phyloP scores from a whole-genome alignment of 2,113 vertebrate genomes.

The Brachypteracias leptosomus region DNA sequence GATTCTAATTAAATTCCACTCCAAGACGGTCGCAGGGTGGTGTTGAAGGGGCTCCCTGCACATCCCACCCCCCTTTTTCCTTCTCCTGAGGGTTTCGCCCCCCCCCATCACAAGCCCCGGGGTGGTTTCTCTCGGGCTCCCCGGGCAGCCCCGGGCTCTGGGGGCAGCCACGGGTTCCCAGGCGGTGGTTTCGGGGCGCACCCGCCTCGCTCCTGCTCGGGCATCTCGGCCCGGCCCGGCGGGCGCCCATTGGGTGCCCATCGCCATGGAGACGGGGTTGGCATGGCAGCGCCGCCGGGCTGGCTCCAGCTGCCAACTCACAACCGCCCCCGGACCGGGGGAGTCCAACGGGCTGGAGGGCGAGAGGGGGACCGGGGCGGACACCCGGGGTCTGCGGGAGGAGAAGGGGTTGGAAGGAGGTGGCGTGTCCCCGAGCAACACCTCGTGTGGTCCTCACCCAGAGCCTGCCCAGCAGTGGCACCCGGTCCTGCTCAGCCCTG shows the following conservation, averaged over 20 bases:
- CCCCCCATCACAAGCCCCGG: background rate
- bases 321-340: constrained; percentile 4
- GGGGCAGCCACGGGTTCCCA: rapidly evolving
- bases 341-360: constrained; percentile 18
- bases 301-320: constrained; percentile 52
- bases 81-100: background rate
- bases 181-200: background rate
- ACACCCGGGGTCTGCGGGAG: background rate
- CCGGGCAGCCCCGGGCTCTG: rapidly evolving
- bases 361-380: background rate
- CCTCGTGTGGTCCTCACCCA: rapidly evolving
- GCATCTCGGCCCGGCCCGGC: constrained; percentile 24
- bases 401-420: rapidly evolving
- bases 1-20: constrained; percentile 11
- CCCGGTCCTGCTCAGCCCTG: rapidly evolving
- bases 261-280: constrained; percentile 65
- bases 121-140: rapidly evolving
- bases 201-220: background rate
- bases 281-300: constrained; percentile 51
- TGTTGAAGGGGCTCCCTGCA: background rate
- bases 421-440: rapidly evolving
- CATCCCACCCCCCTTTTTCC: rapidly evolving
- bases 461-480: background rate
- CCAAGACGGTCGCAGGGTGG: background rate
- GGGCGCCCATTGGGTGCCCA: constrained; percentile 36